Base-by-base conservation (phyloP, 2,113 vertebrate genomes). In the Zosterops japonicus region DNA sequence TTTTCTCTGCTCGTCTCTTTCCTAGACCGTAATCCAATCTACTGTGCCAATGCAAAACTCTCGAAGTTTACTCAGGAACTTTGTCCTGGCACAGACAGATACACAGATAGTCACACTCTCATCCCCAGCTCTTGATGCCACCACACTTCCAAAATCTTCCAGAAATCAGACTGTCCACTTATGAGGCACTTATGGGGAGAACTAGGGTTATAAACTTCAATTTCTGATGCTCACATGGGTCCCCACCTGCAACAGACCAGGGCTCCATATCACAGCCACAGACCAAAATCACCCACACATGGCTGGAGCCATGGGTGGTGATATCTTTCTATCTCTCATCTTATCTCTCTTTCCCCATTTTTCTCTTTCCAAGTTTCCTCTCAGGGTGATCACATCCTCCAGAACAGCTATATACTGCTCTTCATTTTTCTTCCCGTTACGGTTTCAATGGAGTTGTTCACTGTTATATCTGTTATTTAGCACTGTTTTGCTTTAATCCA, bases 71-170 rank as follows among this genome's bases (percentile, higher is more conserved):
- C 22, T 36, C 44, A 36, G 36, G 27, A 64, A 14, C 31, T 57
- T 36, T 50, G 44, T 33, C 18, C 31, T 28, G 36, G 68, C 36
- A 57, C 50, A 72, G 9, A 41, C 25, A 24, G 29, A 35, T 9
- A 42, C 56, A 49, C 29, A 36, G 53, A 33, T 1, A 60, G 16
- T 14, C 72, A 61, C 28, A 47, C 7, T 16, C 17, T 27, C 20
- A 33, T 3, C 4, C 4, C 6, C 22, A 42, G 18, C 36, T 20
- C 36, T 24, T 0, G 0, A 24, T 28, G 10, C 3, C 7, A 3
- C 14, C 36, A 28, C 27, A 36, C 36, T 65, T 64, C 11, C 42
- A 64, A 67, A 49, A 31, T 49, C 42, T 42, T 65, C 35, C 60
- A 71, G 49, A 79, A 63, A 63, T 20, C 33, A 65, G 33, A 42